A percentile compares a stretch with the other conserved stretches of the same genome.
phyloP scores from a whole-genome alignment of 2,888 invertebrate species.

The Drosophila anceps region DNA sequence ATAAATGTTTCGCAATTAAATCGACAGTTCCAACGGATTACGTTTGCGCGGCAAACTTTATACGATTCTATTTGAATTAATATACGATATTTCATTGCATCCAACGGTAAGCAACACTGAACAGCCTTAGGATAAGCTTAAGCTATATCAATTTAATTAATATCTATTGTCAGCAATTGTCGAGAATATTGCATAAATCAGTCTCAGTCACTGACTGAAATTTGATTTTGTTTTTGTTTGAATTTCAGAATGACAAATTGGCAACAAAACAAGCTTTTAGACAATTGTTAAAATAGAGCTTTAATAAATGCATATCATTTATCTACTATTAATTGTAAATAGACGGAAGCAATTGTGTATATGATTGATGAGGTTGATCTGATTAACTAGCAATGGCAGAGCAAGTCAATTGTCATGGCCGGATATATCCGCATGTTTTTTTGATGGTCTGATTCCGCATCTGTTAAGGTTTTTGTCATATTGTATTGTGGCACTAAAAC shows the following conservation, averaged over 20 bases:
- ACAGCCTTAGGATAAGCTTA: not conserved
- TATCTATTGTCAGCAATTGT: not conserved
- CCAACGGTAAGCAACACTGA: not conserved
- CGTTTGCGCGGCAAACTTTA: not conserved
- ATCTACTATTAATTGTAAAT: not conserved
- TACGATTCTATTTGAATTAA: constrained; percentile 2
- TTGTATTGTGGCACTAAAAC: no score
- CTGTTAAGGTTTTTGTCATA: no score
- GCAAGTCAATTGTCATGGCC: not conserved
- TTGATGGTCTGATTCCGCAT: no score
- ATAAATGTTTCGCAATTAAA: constrained; percentile 66
- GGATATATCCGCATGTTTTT: no score
- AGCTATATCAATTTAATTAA: not conserved
- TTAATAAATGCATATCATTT: not conserved
- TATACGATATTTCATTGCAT: not conserved
- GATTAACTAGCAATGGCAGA: not conserved
- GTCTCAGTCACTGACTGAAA: not conserved
- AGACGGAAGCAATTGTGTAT: not conserved
- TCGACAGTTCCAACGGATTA: constrained; percentile 42
- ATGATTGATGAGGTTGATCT: not conserved
- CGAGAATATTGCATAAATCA: not conserved
- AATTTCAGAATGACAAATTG: not conserved
- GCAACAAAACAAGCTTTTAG: not conserved
- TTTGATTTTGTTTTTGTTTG: not conserved
- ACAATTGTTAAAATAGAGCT: not conserved